Evolutionary conservation across 2,888 invertebrate species (phyloP), one percentile per base, ranked within the genome.

Genomic region (Epinotia demarniana): DNA sequence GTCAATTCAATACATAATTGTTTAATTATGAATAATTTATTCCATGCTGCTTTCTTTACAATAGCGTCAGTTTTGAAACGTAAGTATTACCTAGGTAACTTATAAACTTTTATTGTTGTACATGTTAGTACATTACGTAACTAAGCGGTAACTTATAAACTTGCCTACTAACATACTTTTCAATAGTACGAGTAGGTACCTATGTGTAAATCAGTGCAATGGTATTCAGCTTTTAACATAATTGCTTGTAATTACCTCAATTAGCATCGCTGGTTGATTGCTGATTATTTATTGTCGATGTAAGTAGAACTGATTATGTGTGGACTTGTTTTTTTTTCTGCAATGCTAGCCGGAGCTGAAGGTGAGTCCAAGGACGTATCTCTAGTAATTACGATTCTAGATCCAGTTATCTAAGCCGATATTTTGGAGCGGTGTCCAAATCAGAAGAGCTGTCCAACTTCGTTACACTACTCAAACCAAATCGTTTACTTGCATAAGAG

Each of bases 331-430:
- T 64, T 78, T 78, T 46, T 79, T 87, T 87, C 79, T 84, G 88
- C 73, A 88, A 89, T 77, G 78, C 82, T 82, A 90, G 89, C 83
- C 69, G 81, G 69, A n/a, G 77, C 79, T 76, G 83, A 83, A 78
- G 81, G 90, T 90, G 84, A 87, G 89, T 86, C 12, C 23, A 43
- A 12, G n/a, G 33, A 3, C 12, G 23, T 23, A 23, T 2, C 2
- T 23, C 0, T 33, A 60, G 53, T 49, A 64, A n/a, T 19, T 18
- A 19, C n/a, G 16, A n/a, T n/a, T 53, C 8, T 8, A 53, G 5
- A 49, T 49, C 16, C 46, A 46, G 13, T 46, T 39, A 4, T 46
- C n/a, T n/a, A n/a, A n/a, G 13, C 46, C 13, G 13, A 49, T 49
- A 16, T 49, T 49, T 49, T 16, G 49, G 13, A 16, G 49, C 16